Percentiles rank a stretch among this genome's conserved stretches.
phyloP scores from a whole-genome alignment of 1,140 invertebrate species.

The Agrypnia vestita region DNA sequence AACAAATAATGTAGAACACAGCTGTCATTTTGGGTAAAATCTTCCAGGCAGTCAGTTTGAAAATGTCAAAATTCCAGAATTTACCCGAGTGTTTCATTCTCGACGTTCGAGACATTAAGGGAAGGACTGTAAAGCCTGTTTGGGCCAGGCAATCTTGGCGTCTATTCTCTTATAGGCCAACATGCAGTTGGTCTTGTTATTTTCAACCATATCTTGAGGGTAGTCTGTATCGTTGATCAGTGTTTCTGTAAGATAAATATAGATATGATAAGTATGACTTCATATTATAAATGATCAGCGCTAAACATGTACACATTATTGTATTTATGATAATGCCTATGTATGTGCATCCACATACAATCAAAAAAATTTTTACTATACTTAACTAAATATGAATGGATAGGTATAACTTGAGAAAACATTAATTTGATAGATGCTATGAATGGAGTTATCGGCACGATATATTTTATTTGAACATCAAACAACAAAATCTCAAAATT shows the following conservation, averaged over 20 bases:
- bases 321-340: too few species aligned
- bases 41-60: conserved; percentile 26
- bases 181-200: conserved; percentile 85
- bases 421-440: too few species aligned
- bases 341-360: too few species aligned
- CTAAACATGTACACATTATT: too few species aligned
- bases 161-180: conserved; percentile 96
- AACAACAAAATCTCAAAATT: too few species aligned
- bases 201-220: conserved; percentile 88
- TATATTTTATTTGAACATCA: too few species aligned
- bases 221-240: conserved; percentile 90
- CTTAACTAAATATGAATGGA: too few species aligned
- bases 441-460: too few species aligned
- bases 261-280: conserved; percentile 38
- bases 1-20: background rate
- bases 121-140: conserved; percentile 70
- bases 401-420: too few species aligned
- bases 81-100: background rate
- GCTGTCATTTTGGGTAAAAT: background rate
- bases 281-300: background rate
- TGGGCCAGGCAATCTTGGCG: conserved; percentile 97
- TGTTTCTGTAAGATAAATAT: conserved; percentile 83
- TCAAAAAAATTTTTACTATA: too few species aligned
- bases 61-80: background rate
- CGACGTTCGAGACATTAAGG: conserved; percentile 61